These are phyloP conservation scores for Drosophila pseudoobscura DNA, from an alignment of 1,140 invertebrate genomes.

Conservation along the genomic window DNA sequence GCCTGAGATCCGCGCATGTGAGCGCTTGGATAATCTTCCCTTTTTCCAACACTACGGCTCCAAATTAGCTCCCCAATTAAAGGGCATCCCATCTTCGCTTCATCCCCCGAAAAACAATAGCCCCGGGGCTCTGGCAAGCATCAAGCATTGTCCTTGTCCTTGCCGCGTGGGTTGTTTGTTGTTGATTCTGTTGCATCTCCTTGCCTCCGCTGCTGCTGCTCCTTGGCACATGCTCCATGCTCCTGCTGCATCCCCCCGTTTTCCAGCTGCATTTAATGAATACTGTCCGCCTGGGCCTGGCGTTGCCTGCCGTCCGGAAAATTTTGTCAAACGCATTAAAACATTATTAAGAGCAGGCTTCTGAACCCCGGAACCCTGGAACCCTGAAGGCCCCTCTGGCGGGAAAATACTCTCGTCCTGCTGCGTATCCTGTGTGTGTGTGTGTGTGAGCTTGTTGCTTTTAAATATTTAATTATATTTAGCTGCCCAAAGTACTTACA, in stretches of 20 bases:
- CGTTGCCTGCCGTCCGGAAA: slow-evolving; percentile 55
- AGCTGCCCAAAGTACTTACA: slow-evolving; percentile 80
- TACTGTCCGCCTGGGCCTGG: slow-evolving; percentile 39
- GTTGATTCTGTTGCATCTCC: slow-evolving; percentile 27
- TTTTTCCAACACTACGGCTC: too few relatives aligned
- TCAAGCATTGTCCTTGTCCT: slow-evolving; percentile 1
- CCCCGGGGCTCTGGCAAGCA: too few relatives aligned
- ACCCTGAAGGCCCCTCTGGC: too few relatives aligned
- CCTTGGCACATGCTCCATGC: neutral
- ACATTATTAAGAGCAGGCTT: slow-evolving; percentile 68
- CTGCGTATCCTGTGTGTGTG: slow-evolving; percentile 1
- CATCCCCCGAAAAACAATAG: neutral
- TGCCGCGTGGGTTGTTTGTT: slow-evolving; percentile 33
- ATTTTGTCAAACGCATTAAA: slow-evolving; percentile 80
- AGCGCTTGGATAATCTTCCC: too few relatives aligned
- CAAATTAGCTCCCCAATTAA: neutral
- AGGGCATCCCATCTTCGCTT: neutral
- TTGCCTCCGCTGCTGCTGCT: slow-evolving; percentile 14
- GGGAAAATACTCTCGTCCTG: neutral
- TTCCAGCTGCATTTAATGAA: slow-evolving; percentile 71
- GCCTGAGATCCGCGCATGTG: too few relatives aligned
- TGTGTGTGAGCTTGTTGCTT: slow-evolving; percentile 42
- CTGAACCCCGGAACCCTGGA: neutral
- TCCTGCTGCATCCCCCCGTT: slow-evolving; percentile 29
- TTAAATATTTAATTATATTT: slow-evolving; percentile 82